Conservation (phyloP, 2,888 invertebrate genomes). For the Anoncus sp. region DNA sequence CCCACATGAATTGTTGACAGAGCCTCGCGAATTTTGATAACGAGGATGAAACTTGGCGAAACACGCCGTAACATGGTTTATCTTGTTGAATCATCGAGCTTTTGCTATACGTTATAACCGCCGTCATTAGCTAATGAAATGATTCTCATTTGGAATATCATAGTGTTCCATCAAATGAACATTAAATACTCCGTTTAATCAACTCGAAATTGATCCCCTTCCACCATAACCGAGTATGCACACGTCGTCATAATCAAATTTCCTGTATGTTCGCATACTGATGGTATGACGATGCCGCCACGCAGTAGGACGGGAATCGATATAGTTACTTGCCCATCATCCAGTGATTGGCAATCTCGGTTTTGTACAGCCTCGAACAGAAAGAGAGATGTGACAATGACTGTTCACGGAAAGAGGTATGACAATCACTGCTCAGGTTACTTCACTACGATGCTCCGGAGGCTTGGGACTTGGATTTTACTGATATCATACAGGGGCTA, state of each 20-base stretch:
- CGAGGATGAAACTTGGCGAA: neutral
- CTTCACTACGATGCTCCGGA: constrained; percentile 1
- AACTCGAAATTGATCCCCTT: constrained; percentile 42
- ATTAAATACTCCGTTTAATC: constrained; percentile 59
- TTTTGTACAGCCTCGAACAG: neutral
- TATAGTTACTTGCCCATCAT: neutral
- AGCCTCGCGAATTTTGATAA: constrained; percentile 22
- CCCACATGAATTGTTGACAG: neutral
- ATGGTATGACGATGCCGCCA: constrained; percentile 14
- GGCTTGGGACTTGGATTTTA: constrained; percentile 8
- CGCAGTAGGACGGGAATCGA: neutral
- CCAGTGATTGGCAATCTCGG: constrained; percentile 15
- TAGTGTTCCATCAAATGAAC: constrained; percentile 43
- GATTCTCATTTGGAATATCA: constrained; percentile 41
- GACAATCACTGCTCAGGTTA: constrained; percentile 22
- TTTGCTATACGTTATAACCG: constrained; percentile 23
- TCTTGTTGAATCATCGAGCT: constrained; percentile 31
- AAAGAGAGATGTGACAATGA: too few relatives aligned
- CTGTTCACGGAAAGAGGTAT: too few relatives aligned
- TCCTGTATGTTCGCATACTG: constrained; percentile 54
- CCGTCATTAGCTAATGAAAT: constrained; percentile 47
- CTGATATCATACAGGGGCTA: neutral
- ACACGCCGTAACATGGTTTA: constrained; percentile 2
- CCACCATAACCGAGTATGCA: constrained; percentile 6
- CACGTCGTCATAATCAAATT: constrained; percentile 47